These are phyloP conservation scores for Nothobranchius furzeri DNA, from an alignment of 2,113 vertebrate genomes.

Conservation along the genomic window DNA sequence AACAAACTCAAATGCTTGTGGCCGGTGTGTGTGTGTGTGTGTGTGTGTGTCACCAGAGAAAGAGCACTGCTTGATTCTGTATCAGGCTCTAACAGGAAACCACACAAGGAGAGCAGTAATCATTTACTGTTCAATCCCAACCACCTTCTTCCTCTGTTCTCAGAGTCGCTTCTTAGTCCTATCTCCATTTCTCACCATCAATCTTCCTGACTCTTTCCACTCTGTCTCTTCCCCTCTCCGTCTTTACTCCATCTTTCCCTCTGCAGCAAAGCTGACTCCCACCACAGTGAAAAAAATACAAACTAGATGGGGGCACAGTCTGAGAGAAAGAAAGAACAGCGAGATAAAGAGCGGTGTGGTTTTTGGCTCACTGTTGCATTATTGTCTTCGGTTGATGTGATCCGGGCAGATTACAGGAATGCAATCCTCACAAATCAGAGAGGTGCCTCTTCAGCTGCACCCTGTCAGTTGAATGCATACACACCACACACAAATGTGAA, in stretches of 20 bases:
- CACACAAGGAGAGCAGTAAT: slow-evolving; percentile 56
- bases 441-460: slow-evolving; percentile 54
- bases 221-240: slow-evolving; percentile 39
- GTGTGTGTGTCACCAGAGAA: slow-evolving; percentile 53
- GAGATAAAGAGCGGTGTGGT: slow-evolving; percentile 66
- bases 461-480: slow-evolving; percentile 35
- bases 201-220: slow-evolving; percentile 53
- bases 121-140: slow-evolving; percentile 50
- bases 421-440: slow-evolving; percentile 75
- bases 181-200: slow-evolving; percentile 56
- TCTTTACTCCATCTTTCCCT: slow-evolving; percentile 62
- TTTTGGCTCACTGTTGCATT: slow-evolving; percentile 75
- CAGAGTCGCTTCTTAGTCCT: slow-evolving; percentile 41
- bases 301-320: slow-evolving; percentile 30
- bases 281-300: slow-evolving; percentile 70
- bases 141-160: slow-evolving; percentile 55
- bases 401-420: slow-evolving; percentile 80
- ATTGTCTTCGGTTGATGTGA: slow-evolving; percentile 79
- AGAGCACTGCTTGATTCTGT: slow-evolving; percentile 63
- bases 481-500: slow-evolving; percentile 33
- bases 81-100: slow-evolving; percentile 67
- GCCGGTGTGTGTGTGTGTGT: slow-evolving; percentile 51
- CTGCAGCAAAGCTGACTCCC: slow-evolving; percentile 72
- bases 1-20: slow-evolving; percentile 70
- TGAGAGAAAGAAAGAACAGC: slow-evolving; percentile 39